Evolutionary conservation across 2,888 invertebrate species (phyloP).

Genomic region (Ellobium chinense): DNA sequence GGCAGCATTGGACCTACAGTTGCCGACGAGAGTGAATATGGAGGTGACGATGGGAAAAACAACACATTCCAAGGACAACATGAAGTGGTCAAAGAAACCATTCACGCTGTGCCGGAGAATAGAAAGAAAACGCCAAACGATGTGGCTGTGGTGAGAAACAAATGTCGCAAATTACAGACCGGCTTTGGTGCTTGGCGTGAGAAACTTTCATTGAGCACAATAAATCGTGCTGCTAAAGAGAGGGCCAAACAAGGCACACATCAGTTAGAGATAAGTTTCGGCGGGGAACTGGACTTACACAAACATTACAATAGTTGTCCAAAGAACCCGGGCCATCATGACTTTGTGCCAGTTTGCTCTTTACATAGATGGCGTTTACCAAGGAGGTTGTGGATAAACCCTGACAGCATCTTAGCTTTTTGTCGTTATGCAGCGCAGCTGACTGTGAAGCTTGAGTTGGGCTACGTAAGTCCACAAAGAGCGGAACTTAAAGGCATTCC

Average conservation of each 20-base stretch:
- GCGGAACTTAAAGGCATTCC: neutral
- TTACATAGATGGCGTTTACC: neutral
- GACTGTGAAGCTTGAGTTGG: neutral
- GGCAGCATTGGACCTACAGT: no score
- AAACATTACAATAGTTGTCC: neutral
- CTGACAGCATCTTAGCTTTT: no score
- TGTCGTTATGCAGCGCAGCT: no score
- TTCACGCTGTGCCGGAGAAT: no score
- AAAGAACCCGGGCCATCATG: conserved; percentile 11
- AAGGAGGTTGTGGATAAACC: neutral
- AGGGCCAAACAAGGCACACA: conserved; percentile 13
- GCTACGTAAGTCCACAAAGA: neutral
- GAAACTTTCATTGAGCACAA: neutral
- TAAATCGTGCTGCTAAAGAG: neutral
- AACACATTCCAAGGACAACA: no score
- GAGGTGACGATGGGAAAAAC: no score
- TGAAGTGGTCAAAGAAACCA: no score
- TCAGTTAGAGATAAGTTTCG: conserved; percentile 31
- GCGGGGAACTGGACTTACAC: conserved; percentile 13
- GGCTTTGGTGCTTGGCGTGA: no score
- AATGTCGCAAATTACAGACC: no score
- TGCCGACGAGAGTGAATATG: no score
- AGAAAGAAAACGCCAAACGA: no score
- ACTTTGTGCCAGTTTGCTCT: neutral
- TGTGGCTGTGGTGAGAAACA: no score